phyloP scores from a whole-genome alignment of 1,140 invertebrate genomes.

The Macrobrachium nipponense region DNA sequence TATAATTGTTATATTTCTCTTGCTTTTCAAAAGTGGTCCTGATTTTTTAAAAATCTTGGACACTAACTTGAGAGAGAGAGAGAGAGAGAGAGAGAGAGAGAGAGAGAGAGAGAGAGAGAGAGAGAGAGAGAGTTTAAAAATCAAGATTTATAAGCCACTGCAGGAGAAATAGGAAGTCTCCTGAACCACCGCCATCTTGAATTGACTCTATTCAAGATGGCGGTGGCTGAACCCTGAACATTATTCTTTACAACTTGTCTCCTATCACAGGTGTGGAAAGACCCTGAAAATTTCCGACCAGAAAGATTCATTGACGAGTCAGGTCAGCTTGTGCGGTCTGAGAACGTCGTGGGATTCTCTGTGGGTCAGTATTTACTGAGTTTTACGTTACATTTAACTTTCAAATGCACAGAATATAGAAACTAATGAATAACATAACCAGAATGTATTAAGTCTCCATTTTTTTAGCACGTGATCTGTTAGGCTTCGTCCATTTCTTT shows the following conservation, averaged over 20 bases:
- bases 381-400: background rate
- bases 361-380: slow-evolving; percentile 71
- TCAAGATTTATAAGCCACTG: background rate
- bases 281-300: slow-evolving; percentile 79
- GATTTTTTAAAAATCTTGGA: no score
- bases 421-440: no score
- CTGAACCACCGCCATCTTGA: no score
- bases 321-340: slow-evolving; percentile 72
- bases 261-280: slow-evolving; percentile 70
- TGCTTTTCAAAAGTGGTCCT: no score
- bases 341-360: slow-evolving; percentile 79
- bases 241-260: background rate
- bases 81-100: no score
- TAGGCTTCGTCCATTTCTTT: no score
- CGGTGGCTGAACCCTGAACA: background rate
- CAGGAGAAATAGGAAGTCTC: background rate
- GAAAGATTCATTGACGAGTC: slow-evolving; percentile 79
- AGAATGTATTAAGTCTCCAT: no score
- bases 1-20: no score
- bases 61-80: no score
- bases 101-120: background rate
- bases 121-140: background rate
- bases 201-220: no score
- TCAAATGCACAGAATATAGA: no score
- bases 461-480: no score